Evolutionary conservation across 2,113 vertebrate genomes (phyloP).

Genomic region (Gadus macrocephalus): DNA sequence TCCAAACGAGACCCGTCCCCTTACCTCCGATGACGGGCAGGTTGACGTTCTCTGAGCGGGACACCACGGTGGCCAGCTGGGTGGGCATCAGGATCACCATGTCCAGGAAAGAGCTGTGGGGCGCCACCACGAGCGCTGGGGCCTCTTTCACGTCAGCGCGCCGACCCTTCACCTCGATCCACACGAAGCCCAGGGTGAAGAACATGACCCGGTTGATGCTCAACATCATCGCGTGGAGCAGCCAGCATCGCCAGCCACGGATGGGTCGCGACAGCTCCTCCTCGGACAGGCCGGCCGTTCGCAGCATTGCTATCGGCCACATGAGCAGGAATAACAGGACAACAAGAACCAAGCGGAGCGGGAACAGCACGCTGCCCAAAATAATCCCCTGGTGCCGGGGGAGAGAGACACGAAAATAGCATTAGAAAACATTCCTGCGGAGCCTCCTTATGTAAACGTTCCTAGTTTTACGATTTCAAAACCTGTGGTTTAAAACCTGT

Average conservation of each 20-base stretch:
- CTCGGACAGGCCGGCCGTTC: constrained; percentile 71
- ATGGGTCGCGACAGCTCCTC: constrained; percentile 72
- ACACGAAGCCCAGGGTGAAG: constrained; percentile 79
- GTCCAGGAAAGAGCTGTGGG: constrained; percentile 85
- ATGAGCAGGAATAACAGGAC: constrained; percentile 75
- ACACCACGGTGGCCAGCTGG: constrained; percentile 81
- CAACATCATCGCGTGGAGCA: constrained; percentile 66
- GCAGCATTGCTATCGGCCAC: constrained; percentile 80
- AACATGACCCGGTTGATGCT: constrained; percentile 77
- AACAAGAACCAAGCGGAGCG: constrained; percentile 68
- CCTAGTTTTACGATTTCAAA: too few species aligned
- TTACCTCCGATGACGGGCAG: constrained; percentile 87
- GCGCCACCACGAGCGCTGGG: constrained; percentile 81
- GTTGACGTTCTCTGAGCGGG: constrained; percentile 78
- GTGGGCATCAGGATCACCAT: constrained; percentile 76
- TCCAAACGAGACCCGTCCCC: background rate
- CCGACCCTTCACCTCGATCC: constrained; percentile 79
- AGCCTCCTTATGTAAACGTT: background rate
- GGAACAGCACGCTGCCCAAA: constrained; percentile 76
- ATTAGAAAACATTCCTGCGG: background rate
- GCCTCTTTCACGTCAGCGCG: constrained; percentile 76
- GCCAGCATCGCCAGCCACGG: constrained; percentile 74
- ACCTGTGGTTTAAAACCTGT: too few species aligned
- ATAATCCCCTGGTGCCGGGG: constrained; percentile 66
- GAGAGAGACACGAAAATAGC: too few species aligned